These are phyloP conservation scores for Drosophila robusta DNA, from an alignment of 2,888 invertebrate genomes.

Conservation along the genomic window DNA sequence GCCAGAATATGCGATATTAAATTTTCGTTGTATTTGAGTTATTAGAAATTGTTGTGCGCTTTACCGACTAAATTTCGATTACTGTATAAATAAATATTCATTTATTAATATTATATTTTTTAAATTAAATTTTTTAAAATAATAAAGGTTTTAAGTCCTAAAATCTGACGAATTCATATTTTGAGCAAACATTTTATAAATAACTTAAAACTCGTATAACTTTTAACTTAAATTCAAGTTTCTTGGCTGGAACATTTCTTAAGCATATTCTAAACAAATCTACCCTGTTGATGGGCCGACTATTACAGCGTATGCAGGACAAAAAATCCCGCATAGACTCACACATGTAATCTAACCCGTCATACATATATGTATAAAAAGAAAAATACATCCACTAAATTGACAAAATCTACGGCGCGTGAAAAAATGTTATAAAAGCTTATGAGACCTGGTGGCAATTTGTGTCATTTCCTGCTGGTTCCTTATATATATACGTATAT, in stretches of 20 bases:
- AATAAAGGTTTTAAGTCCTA: too few species aligned
- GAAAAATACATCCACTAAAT: conserved; percentile 36
- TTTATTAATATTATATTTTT: background rate
- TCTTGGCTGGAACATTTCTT: too few species aligned
- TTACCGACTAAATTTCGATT: background rate
- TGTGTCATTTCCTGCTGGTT: conserved; percentile 20
- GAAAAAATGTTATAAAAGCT: conserved; percentile 61
- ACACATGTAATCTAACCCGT: conserved; percentile 28
- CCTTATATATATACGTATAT: background rate
- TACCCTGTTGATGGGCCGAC: background rate
- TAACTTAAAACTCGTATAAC: too few species aligned
- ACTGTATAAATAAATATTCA: background rate
- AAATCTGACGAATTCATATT: too few species aligned
- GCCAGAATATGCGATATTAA: conserved; percentile 33
- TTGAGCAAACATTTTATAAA: too few species aligned
- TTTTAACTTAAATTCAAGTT: too few species aligned
- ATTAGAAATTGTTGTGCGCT: conserved; percentile 6
- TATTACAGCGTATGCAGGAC: background rate
- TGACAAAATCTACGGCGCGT: conserved; percentile 59
- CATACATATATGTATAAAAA: background rate
- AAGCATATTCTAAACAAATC: background rate
- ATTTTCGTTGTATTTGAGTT: conserved; percentile 20
- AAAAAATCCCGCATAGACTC: conserved; percentile 21
- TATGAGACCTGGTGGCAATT: conserved; percentile 48
- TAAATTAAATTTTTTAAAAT: too few species aligned